Percentiles rank a stretch among this genome's conserved stretches.
phyloP scores from a whole-genome alignment of 2,797 vertebrate genomes.

The Artibeus jamaicensis region DNA sequence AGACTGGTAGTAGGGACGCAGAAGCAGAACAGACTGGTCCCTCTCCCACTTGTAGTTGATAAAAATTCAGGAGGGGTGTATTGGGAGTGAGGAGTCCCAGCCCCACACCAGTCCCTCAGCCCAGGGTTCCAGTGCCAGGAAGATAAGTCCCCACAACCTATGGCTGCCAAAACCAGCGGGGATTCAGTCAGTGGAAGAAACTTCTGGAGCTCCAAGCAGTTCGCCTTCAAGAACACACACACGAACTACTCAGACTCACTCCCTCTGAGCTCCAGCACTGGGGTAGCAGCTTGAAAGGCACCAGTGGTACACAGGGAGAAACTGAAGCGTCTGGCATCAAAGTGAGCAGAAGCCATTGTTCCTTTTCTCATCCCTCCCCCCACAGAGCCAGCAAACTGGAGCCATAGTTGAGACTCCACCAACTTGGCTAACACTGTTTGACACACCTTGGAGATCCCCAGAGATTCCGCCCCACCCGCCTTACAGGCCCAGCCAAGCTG shows the following conservation, averaged over 20 bases:
- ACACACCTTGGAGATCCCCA: background rate
- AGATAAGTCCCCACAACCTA: background rate
- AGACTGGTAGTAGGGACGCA: background rate
- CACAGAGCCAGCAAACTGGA: background rate
- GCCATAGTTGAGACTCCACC: background rate
- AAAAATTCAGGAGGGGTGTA: background rate
- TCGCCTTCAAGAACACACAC: background rate
- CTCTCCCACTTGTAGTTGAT: background rate
- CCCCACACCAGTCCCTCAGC: background rate
- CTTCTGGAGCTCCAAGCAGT: background rate
- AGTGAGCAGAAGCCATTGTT: background rate
- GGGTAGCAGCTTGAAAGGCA: background rate
- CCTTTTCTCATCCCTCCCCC: background rate
- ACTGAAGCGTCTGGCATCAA: background rate
- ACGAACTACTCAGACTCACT: background rate
- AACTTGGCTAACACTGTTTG: background rate
- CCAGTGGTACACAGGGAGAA: background rate
- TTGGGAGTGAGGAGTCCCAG: background rate
- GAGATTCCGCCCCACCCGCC: background rate
- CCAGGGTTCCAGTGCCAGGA: background rate
- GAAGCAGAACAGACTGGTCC: background rate
- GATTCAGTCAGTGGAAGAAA: background rate
- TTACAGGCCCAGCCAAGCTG: background rate
- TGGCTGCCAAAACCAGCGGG: no score
- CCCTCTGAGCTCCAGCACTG: background rate